Evolutionary conservation across 2,888 invertebrate species (phyloP), one percentile per base, ranked within the genome.

Genomic region (Acronicta aceris): DNA sequence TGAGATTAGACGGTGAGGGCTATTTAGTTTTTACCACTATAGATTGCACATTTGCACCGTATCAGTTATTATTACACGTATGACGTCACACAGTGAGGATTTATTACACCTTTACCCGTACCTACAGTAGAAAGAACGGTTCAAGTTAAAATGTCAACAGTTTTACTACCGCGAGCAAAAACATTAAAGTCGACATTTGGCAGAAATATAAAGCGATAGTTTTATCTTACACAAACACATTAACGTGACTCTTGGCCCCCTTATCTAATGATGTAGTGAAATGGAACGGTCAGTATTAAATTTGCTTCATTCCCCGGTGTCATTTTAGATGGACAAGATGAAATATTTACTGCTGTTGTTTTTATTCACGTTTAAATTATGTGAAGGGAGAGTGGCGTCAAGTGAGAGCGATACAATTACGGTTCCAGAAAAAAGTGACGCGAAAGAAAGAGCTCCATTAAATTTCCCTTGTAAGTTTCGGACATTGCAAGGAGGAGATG

Each of bases 371-470:
- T 67, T 74, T 25, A 73, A 76, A 50, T 74, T 78, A 58, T 77
- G 85, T 61, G 82, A 84, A 65, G 73, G 82, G 43, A 80, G 87
- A 65, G 82, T 86, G 6, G 82, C 76, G 7, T 71, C 71, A 2
- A 78, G 64, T 51, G 87, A 87, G 27, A 64, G 67, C 13, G 79
- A 82, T 5, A 65, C 82, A 16, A 59, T 69, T 40, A 42, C 69
- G 12, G 53, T 55, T 17, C 60, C 65, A 13, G 63, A 59, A 8
- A 17, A 33, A 4, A 77, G 57, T 43, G 59, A 71, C 27, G 78
- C 63, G 27, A 82, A 83, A 55, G 81, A 79, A 27, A 71, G 62
- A 53, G 62, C 68, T 4, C 72, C 80, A 9, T 74, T 88, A 16
- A 65, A 61, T 51, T 78, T 82, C n/a, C 59, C 76, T 5, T 89